Evolutionary conservation across 2,888 invertebrate species (phyloP).

Genomic region (Lasius fuliginosus): DNA sequence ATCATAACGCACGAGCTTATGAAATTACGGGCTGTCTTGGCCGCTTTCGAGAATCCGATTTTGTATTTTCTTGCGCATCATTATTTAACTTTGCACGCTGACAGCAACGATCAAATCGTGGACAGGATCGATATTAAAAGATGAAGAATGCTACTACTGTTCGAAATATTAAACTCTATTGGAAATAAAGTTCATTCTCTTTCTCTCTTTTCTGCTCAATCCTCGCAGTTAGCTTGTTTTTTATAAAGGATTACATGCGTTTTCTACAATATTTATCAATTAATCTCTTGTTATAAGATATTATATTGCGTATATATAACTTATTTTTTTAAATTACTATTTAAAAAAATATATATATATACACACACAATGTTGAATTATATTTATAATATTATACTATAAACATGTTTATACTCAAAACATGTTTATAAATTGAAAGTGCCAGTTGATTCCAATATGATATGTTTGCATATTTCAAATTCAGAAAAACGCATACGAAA

Average conservation of each 20-base stretch:
- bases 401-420: too few relatives aligned
- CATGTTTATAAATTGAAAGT: neutral
- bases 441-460: neutral
- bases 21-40: conserved; percentile 40
- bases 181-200: neutral
- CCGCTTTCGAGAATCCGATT: conserved; percentile 20
- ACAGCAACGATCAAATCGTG: neutral
- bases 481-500: neutral
- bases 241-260: neutral
- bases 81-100: neutral
- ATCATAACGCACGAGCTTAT: conserved; percentile 36
- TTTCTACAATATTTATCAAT: neutral
- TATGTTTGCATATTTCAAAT: neutral
- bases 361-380: neutral
- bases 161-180: neutral
- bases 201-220: neutral
- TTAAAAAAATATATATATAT: neutral
- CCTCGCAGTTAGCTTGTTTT: neutral
- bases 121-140: neutral
- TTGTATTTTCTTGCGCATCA: neutral
- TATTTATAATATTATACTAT: too few relatives aligned
- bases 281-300: neutral
- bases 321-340: neutral
- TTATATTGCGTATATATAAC: neutral
- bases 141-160: neutral